phyloP scores from a whole-genome alignment of 2,113 vertebrate genomes.

The Eonycteris spelaea region DNA sequence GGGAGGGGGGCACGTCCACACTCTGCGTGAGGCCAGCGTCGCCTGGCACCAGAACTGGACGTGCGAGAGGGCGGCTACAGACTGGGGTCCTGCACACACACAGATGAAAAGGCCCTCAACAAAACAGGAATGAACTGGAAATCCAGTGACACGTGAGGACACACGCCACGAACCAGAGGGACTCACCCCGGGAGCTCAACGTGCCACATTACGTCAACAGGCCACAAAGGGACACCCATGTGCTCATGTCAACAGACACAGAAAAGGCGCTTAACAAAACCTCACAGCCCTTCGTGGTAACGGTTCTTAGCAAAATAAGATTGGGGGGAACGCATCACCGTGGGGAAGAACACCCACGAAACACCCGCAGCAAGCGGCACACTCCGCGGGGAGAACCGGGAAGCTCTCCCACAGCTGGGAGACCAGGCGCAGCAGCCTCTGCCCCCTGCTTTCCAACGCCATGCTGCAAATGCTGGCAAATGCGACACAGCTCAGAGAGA shows the following conservation, averaged over 20 bases:
- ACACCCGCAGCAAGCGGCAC: fast-evolving
- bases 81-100: too few species aligned
- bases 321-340: not conserved
- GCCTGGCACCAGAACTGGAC: too few species aligned
- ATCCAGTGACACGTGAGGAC: too few species aligned
- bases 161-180: not conserved
- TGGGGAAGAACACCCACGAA: not conserved
- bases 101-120: not conserved
- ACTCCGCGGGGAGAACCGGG: fast-evolving
- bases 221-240: not conserved
- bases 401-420: not conserved
- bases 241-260: fast-evolving
- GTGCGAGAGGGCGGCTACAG: not conserved
- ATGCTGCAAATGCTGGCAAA: fast-evolving
- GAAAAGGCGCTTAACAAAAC: not conserved
- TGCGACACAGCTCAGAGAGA: not conserved
- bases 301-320: not conserved
- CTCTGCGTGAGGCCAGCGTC: not conserved
- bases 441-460: too few species aligned
- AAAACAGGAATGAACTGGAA: too few species aligned
- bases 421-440: not conserved
- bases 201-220: not conserved
- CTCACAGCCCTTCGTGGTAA: too few species aligned
- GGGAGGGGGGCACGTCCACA: not conserved
- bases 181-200: not conserved